A percentile compares a stretch with the other conserved stretches of the same genome.
Evolutionary conservation across 2,113 vertebrate genomes (phyloP).

Genomic region (Tamias sibiricus): DNA sequence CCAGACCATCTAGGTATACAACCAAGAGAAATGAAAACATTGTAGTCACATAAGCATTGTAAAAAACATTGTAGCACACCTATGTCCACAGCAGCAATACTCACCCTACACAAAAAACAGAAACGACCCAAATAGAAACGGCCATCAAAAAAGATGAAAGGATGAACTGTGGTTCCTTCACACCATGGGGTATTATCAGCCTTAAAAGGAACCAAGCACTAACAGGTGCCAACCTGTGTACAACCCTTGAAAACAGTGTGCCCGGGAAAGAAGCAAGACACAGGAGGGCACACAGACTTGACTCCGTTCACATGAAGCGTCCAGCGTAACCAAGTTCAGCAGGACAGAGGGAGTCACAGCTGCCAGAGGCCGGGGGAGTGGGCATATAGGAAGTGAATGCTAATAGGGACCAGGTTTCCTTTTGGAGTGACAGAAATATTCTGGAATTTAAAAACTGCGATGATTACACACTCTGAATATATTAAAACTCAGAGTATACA

Average conservation of each 20-base stretch:
- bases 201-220: fast-evolving
- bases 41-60: too few relatives aligned
- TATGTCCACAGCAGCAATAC: fast-evolving
- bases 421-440: background rate
- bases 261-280: background rate
- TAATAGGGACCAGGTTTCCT: background rate
- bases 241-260: fast-evolving
- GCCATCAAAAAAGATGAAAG: background rate
- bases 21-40: background rate
- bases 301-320: fast-evolving
- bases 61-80: too few relatives aligned
- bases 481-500: background rate
- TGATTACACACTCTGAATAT: background rate
- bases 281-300: background rate
- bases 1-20: background rate
- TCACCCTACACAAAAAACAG: fast-evolving
- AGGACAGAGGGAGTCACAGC: fast-evolving
- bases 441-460: background rate
- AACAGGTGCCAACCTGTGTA: fast-evolving
- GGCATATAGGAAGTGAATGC: background rate
- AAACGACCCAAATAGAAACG: background rate
- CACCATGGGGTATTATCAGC: fast-evolving
- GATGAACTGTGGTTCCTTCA: fast-evolving
- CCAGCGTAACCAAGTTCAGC: background rate
- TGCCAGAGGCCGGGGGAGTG: too few relatives aligned